Conservation (phyloP, 2,888 invertebrate genomes). For the Euzophera pinguis region DNA sequence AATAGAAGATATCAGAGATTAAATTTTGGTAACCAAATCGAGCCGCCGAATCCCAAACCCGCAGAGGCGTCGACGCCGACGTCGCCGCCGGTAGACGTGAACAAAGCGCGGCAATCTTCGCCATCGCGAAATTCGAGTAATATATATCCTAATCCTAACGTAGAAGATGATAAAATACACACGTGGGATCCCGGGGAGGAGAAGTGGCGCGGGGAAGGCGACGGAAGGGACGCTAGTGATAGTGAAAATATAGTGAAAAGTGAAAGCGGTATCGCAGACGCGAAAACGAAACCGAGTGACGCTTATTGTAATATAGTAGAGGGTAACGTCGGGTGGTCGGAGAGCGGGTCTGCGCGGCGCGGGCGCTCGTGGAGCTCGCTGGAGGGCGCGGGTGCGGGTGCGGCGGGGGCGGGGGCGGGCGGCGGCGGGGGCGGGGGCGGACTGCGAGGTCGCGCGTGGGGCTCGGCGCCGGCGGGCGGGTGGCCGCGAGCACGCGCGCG, state of each 20-base stretch:
- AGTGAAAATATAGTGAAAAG: slow-evolving; percentile 72
- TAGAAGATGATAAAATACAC: slow-evolving; percentile 76
- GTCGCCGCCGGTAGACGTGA: slow-evolving; percentile 26
- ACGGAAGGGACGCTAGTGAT: slow-evolving; percentile 43
- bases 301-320: slow-evolving; percentile 86
- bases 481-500: slow-evolving; percentile 67
- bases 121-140: slow-evolving; percentile 49
- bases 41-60: slow-evolving; percentile 31
- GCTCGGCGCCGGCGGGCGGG: slow-evolving; percentile 81
- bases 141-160: slow-evolving; percentile 44
- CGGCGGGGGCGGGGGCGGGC: slow-evolving; percentile 51
- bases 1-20: slow-evolving; percentile 46
- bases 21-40: slow-evolving; percentile 41
- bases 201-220: slow-evolving; percentile 44
- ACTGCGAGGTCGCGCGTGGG: slow-evolving; percentile 58
- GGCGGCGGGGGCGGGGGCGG: slow-evolving; percentile 69
- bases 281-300: slow-evolving; percentile 78
- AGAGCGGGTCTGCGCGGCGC: slow-evolving; percentile 50
- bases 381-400: slow-evolving; percentile 82
- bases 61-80: slow-evolving; percentile 24
- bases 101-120: slow-evolving; percentile 38
- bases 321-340: slow-evolving; percentile 81
- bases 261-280: slow-evolving; percentile 72
- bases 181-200: slow-evolving; percentile 85
- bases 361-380: slow-evolving; percentile 85